Percentiles rank a stretch among this genome's conserved stretches.
These are phyloP conservation scores for Xenentodon cancila DNA, from an alignment of 2,797 vertebrate species.

Conservation along the genomic window DNA sequence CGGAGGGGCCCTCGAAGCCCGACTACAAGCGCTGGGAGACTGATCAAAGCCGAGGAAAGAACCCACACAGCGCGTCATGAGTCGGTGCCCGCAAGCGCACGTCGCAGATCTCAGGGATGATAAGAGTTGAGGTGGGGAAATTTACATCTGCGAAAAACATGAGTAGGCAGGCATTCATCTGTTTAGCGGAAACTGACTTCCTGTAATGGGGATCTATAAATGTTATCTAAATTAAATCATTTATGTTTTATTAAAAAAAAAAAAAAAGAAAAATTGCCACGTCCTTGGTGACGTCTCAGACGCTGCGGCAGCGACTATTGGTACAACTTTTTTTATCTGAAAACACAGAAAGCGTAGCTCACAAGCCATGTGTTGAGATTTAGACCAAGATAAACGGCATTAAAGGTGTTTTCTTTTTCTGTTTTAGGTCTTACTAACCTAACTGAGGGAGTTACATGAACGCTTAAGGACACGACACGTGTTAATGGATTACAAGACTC, in stretches of 20 bases:
- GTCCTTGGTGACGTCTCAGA: too few species aligned
- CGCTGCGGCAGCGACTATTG: too few species aligned
- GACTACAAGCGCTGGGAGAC: neutral
- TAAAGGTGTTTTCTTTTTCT: neutral
- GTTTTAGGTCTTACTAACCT: conserved; percentile 1
- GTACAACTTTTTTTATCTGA: neutral
- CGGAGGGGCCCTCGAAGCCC: neutral
- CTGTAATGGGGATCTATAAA: conserved; percentile 25
- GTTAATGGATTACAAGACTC: neutral
- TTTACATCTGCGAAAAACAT: conserved; percentile 38
- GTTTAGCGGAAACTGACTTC: conserved; percentile 46
- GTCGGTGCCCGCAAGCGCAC: conserved; percentile 7
- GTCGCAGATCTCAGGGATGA: conserved; percentile 56
- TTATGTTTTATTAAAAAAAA: neutral
- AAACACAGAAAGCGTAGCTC: neutral
- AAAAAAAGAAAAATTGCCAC: neutral
- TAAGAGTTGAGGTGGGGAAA: conserved; percentile 70
- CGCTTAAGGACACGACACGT: too few species aligned
- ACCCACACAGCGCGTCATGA: conserved; percentile 28
- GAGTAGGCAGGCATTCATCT: conserved; percentile 29
- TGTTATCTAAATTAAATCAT: conserved; percentile 3
- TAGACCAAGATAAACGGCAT: conserved; percentile 10
- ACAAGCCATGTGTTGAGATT: conserved; percentile 3
- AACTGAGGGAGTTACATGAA: too few species aligned
- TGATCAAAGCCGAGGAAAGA: conserved; percentile 42